Percentiles rank a stretch among this genome's conserved stretches.
Conservation (phyloP, 1,140 invertebrate species). For the Atta colombica region DNA sequence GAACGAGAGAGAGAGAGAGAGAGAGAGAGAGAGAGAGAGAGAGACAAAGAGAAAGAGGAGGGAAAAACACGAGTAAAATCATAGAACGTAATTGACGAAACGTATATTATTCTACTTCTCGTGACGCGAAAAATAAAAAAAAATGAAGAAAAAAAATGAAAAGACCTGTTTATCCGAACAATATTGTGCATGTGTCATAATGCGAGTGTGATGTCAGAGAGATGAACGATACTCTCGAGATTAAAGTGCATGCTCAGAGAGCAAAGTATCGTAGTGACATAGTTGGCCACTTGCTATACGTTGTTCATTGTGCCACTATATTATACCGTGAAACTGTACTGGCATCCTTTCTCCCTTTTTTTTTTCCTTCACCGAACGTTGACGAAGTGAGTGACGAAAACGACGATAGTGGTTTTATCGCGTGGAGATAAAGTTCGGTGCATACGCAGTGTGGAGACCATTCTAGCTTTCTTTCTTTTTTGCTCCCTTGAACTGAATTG, state of each 20-base stretch:
- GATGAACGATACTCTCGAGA: constrained; percentile 47
- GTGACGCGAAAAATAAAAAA: constrained; percentile 33
- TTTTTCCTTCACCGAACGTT: constrained; percentile 1
- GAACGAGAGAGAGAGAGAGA: constrained; percentile 27
- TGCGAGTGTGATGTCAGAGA: constrained; percentile 28
- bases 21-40: constrained; percentile 5
- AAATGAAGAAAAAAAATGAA: constrained; percentile 13
- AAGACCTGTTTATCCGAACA: constrained; percentile 44
- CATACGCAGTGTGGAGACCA: constrained; percentile 15
- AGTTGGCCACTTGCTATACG: not conserved
- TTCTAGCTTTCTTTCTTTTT: not conserved
- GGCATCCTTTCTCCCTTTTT: not conserved
- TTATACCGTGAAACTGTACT: not conserved
- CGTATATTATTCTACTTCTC: constrained; percentile 1
- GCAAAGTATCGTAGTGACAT: constrained; percentile 20
- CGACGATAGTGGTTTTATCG: constrained; percentile 76
- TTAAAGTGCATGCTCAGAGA: constrained; percentile 43
- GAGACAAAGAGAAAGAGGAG: no score
- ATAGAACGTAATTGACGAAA: constrained; percentile 47
- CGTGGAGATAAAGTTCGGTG: constrained; percentile 73
- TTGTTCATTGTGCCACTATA: constrained; percentile 4
- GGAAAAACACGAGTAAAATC: constrained; percentile 33
- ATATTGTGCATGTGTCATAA: constrained; percentile 28
- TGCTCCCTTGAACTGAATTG: not conserved
- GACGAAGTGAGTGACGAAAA: constrained; percentile 38